Conservation (phyloP, 2,797 vertebrate genomes). For the Morelia viridis region DNA sequence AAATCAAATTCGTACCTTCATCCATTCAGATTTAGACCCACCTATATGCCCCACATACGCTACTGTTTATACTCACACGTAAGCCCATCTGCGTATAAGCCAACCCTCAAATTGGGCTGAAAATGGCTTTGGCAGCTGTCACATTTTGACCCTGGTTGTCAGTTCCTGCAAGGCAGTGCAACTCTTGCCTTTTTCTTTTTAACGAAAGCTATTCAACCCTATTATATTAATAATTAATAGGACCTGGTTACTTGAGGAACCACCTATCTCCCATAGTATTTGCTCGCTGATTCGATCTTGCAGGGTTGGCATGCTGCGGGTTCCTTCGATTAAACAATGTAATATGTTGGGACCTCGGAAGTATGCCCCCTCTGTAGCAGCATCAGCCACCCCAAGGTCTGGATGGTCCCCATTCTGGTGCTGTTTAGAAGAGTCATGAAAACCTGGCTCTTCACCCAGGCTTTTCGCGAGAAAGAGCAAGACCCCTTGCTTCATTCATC, state of each 20-base stretch:
- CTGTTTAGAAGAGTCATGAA: neutral
- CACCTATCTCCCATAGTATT: neutral
- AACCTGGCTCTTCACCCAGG: neutral
- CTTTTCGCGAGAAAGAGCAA: neutral
- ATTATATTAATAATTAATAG: neutral
- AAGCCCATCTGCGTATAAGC: too few relatives aligned
- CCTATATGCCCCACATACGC: too few relatives aligned
- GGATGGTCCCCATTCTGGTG: neutral
- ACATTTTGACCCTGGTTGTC: slow-evolving; percentile 35
- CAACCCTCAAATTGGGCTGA: neutral
- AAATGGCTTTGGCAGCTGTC: slow-evolving; percentile 42
- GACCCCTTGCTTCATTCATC: neutral
- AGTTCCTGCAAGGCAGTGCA: slow-evolving; percentile 16
- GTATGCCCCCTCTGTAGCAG: too few relatives aligned
- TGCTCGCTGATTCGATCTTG: neutral
- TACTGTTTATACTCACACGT: too few relatives aligned
- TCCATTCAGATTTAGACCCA: too few relatives aligned
- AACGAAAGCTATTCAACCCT: neutral
- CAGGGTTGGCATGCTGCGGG: neutral
- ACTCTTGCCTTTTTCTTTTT: neutral
- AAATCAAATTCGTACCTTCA: neutral
- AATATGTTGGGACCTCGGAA: neutral
- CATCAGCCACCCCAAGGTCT: neutral
- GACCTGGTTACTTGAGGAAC: neutral
- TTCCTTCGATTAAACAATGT: neutral